Base-by-base conservation (phyloP, 2,888 invertebrate species). In the Slavum lentiscoides region DNA sequence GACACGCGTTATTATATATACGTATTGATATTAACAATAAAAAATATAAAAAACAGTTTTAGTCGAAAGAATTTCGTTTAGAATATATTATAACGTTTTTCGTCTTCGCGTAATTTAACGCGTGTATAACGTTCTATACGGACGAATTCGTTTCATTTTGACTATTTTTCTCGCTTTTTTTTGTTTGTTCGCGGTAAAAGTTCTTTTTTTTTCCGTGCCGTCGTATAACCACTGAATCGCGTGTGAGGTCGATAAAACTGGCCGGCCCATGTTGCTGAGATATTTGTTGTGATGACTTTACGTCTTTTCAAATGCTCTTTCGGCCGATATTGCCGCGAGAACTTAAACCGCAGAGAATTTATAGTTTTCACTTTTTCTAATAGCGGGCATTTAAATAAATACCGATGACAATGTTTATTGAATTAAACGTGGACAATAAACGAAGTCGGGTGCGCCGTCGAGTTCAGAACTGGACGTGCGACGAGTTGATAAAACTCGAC, bases 261-360 rank as follows among this genome's bases (percentile, higher is more conserved):
- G 39, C 39, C 19, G 58, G 58, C 19, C 19, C 39, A 75, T 58
- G 53, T 66, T 37, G 55, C 23, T 23, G 21, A 75, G 55, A 58
- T 39, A 58, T 75, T 75, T 75, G 67, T 75, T 58, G 66, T 75
- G 37, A 64, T n/a, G 74, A 66, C 66, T 66, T 74, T 66, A 75
- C 21, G 21, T 39, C 55, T 75, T 67, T 66, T 66, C 17, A 37
- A 75, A 75, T 67, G 39, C 21, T 74, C 39, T 55, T 67, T 21
- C n/a, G n/a, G 7, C 55, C 23, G 43, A 67, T 74, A 64, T 73
- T 37, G 37, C 23, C 9, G 23, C 30, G 73, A 21, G 49, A 49
- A 62, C 39, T 9, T 49, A 49, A 1, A 11, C 11, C 15, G 61
- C 2, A 23, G 43, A 15, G 21, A 30, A 15, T 2, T 43, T 75